Percentiles rank a stretch among this genome's conserved stretches.
These are phyloP conservation scores for Gymnocheta viridis DNA, from an alignment of 2,888 invertebrate species.

Conservation along the genomic window DNA sequence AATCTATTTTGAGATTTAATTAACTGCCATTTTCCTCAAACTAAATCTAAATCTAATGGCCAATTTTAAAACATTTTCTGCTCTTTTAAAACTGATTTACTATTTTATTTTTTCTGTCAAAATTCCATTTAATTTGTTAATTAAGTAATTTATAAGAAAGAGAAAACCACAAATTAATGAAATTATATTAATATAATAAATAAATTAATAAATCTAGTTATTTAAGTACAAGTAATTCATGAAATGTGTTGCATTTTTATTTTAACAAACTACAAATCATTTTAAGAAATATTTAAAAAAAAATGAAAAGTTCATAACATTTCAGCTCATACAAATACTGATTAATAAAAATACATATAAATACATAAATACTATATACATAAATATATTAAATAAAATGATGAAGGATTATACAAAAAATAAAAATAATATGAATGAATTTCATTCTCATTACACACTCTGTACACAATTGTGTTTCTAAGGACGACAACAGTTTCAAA, in stretches of 20 bases:
- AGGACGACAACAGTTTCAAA: slow-evolving; percentile 60
- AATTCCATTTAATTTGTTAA: slow-evolving; percentile 24
- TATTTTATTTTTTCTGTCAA: not conserved
- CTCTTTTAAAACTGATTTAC: not conserved
- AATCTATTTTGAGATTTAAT: too few species aligned
- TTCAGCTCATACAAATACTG: slow-evolving; percentile 36
- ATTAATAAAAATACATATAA: slow-evolving; percentile 5
- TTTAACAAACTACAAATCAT: slow-evolving; percentile 51
- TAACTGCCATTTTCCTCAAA: not conserved
- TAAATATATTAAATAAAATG: not conserved
- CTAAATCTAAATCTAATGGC: slow-evolving; percentile 1
- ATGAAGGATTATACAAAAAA: slow-evolving; percentile 14
- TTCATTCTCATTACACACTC: slow-evolving; percentile 29
- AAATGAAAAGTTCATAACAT: slow-evolving; percentile 41
- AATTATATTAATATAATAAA: slow-evolving; percentile 49
- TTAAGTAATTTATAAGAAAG: slow-evolving; percentile 69
- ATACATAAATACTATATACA: not conserved
- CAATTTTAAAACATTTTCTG: not conserved
- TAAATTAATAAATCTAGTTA: slow-evolving; percentile 58
- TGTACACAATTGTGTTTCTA: slow-evolving; percentile 35
- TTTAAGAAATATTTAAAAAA: slow-evolving; percentile 61
- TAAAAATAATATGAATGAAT: slow-evolving; percentile 9
- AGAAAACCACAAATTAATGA: slow-evolving; percentile 44
- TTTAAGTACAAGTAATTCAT: slow-evolving; percentile 72
- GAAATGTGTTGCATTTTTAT: slow-evolving; percentile 61